Base-by-base conservation (phyloP, 2,888 invertebrate genomes). In the Heliconius erato region DNA sequence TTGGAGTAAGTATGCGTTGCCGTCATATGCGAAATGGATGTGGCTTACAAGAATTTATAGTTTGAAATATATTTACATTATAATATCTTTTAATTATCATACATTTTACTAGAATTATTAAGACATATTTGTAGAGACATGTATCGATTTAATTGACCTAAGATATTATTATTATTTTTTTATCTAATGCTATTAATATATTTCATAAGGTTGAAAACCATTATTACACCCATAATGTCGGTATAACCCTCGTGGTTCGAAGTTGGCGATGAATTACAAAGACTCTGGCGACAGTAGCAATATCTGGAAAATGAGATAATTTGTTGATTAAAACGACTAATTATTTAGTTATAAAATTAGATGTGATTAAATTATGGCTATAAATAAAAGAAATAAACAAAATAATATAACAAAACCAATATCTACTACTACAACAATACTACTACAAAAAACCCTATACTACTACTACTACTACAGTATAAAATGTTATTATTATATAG, bases 221-320 rank as follows among this genome's bases (percentile, higher is more conserved):
- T 95, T 87, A 97, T 96, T 82, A 97, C 96, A 44, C 96, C 96
- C 96, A 97, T 96, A 79, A 97, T 96, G 89, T 97, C 97, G 0
- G 96, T 96, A 90, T 96, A 96, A 4, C 94, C 95, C 85, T 94
- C 92, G 90, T 96, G 89, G 90, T 91, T 94, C 3, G 95, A 91
- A 82, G 88, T 94, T 28, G 96, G 92, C 54, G 90, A 96, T 90
- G 96, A 93, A 92, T 98, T 98, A 93, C 98, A 98, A 71, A 98
- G 94, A 88, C 97, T 96, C 72, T 96, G 96, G 67, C 97, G 96
- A 89, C 98, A 98, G 91, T 98, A 98, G 91, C 98, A 98, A 91
- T 97, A 97, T 87, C 95, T 96, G 94, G 26, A 67, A 32, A 32
- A 44, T 16, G 3, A 44, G 63, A 32, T 44, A 16, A 19, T 32